Conservation (phyloP, 2,797 vertebrate genomes). For the Cossypha heuglini region DNA sequence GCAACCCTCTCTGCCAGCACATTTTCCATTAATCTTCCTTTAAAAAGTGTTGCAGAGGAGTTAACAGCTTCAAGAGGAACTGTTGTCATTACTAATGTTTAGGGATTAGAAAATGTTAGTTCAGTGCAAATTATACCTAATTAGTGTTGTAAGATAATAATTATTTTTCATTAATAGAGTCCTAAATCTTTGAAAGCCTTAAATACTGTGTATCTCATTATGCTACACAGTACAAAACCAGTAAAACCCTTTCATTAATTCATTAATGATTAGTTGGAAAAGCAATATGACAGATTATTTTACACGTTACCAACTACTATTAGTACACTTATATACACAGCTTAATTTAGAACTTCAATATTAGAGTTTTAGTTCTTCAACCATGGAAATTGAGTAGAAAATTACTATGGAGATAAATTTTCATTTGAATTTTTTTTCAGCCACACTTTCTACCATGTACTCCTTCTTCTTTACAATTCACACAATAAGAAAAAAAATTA, state of each 20-base stretch:
- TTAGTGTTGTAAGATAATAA: conserved; percentile 67
- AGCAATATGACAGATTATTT: conserved; percentile 61
- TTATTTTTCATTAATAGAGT: conserved; percentile 71
- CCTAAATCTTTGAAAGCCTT: conserved; percentile 67
- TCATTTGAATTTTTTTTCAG: conserved; percentile 3
- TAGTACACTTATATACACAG: conserved; percentile 59
- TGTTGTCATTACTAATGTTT: conserved; percentile 65
- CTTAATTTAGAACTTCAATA: conserved; percentile 65
- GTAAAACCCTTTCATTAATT: conserved; percentile 66
- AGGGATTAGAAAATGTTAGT: conserved; percentile 60
- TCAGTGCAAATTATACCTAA: conserved; percentile 65
- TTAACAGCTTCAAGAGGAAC: conserved; percentile 26
- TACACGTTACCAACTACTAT: conserved; percentile 49
- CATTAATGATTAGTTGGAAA: conserved; percentile 58
- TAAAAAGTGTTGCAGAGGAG: not conserved
- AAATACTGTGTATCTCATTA: conserved; percentile 67
- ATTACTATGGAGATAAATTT: conserved; percentile 44
- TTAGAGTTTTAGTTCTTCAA: conserved; percentile 56
- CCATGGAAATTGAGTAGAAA: conserved; percentile 62
- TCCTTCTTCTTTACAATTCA: not conserved
- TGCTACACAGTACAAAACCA: conserved; percentile 44
- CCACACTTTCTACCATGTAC: not conserved
- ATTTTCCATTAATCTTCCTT: not conserved
- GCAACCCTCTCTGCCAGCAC: not conserved
- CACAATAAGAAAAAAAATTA: not conserved